A percentile compares a stretch with the other conserved stretches of the same genome.
Evolutionary conservation across 2,113 vertebrate genomes (phyloP).

Genomic region (Lipotes vexillifer): DNA sequence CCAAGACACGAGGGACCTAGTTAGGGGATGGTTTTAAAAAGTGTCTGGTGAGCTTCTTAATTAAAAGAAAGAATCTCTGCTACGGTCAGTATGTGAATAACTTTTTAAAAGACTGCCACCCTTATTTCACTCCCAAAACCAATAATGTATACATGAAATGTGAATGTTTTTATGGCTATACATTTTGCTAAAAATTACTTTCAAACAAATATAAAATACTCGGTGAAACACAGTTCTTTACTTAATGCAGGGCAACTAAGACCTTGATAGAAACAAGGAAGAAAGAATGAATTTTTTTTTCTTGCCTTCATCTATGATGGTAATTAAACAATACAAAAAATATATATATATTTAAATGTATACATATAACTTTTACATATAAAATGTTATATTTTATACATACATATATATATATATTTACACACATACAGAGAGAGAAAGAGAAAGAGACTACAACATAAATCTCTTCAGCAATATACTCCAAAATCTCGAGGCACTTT

Average conservation of each 20-base stretch:
- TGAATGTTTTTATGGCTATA: not conserved
- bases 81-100: constrained; percentile 30
- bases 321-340: not conserved
- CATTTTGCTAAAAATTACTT: constrained; percentile 15
- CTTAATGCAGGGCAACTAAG: not conserved
- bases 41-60: constrained; percentile 63
- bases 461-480: not conserved
- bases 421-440: too few species aligned
- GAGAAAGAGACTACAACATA: not conserved
- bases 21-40: constrained; percentile 51
- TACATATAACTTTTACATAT: not conserved
- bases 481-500: not conserved
- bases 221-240: not conserved
- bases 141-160: not conserved
- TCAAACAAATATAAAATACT: not conserved
- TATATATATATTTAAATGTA: not conserved
- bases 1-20: constrained; percentile 56
- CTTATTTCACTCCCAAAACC: not conserved
- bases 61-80: constrained; percentile 59
- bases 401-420: too few species aligned
- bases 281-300: not conserved
- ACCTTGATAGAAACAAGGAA: not conserved
- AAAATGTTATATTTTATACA: too few species aligned
- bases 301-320: not conserved
- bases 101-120: not conserved